These are phyloP conservation scores for Calliscelio sp. DNA, from an alignment of 2,888 invertebrate genomes.

Conservation along the genomic window DNA sequence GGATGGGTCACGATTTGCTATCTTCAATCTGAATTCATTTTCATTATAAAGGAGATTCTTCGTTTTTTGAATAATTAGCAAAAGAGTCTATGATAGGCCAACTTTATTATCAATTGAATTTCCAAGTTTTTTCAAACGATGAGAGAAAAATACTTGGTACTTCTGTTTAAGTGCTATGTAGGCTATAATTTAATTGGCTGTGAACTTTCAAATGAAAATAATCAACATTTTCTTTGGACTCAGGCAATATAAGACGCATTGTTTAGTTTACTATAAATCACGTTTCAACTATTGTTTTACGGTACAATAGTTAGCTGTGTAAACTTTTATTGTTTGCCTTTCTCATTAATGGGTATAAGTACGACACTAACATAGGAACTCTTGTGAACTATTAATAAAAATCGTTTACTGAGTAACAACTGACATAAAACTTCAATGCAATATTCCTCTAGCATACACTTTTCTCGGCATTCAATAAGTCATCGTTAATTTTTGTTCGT, in stretches of 20 bases:
- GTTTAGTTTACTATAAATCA: slow-evolving; percentile 6
- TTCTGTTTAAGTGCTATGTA: neutral
- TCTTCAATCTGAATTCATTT: slow-evolving; percentile 41
- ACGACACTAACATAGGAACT: slow-evolving; percentile 3
- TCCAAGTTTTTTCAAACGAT: no score
- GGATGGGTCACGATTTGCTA: slow-evolving; percentile 3
- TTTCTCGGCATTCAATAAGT: slow-evolving; percentile 42
- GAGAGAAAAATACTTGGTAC: neutral
- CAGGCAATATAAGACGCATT: neutral
- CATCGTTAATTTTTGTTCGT: slow-evolving; percentile 25
- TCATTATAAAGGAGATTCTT: slow-evolving; percentile 22
- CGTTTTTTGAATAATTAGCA: slow-evolving; percentile 9
- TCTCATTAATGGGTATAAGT: neutral
- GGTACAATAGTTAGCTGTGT: no score
- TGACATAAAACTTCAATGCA: slow-evolving; percentile 41
- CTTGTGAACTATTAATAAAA: slow-evolving; percentile 33
- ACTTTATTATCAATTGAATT: neutral
- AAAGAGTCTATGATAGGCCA: neutral
- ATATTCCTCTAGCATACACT: slow-evolving; percentile 42
- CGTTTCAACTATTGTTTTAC: no score
- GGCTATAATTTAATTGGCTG: neutral
- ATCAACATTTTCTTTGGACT: neutral
- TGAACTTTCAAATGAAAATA: neutral
- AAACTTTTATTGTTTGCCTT: neutral
- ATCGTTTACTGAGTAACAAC: slow-evolving; percentile 32